Conservation (phyloP, 2,113 vertebrate species). For the Columba janthina region DNA sequence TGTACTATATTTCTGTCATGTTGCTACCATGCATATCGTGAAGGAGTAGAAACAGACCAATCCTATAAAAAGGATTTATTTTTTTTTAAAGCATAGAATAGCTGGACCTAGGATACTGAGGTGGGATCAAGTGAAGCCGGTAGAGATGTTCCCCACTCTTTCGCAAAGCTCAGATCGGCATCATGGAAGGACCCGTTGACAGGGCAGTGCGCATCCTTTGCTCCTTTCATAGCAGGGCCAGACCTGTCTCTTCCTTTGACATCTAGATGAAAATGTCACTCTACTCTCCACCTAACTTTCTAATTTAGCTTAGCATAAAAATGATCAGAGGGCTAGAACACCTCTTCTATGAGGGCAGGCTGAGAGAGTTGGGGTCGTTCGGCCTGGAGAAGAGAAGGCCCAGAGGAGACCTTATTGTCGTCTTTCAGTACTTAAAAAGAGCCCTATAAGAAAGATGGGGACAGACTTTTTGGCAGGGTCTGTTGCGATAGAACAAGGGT, state of each 20-base stretch:
- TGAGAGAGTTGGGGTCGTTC: too few species aligned
- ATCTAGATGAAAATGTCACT: not conserved
- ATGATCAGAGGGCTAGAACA: too few species aligned
- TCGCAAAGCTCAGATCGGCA: not conserved
- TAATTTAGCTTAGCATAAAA: not conserved
- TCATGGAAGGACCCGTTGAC: fast-evolving
- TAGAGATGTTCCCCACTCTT: not conserved
- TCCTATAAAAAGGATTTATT: not conserved
- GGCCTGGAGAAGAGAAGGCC: too few species aligned
- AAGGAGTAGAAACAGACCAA: conserved; percentile 1
- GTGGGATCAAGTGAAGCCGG: not conserved
- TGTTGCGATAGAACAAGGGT: too few species aligned
- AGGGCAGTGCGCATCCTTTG: fast-evolving
- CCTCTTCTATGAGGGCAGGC: too few species aligned
- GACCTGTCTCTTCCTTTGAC: not conserved
- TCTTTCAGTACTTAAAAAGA: too few species aligned
- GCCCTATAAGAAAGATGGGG: too few species aligned
- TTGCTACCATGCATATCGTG: not conserved
- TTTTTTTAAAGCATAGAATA: conserved; percentile 13
- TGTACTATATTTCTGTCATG: conserved; percentile 31
- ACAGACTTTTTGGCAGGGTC: too few species aligned
- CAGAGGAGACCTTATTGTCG: too few species aligned
- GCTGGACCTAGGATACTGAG: not conserved
- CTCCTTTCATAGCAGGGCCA: not conserved
- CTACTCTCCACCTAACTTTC: not conserved